Percentiles rank a stretch among this genome's conserved stretches.
phyloP scores from a whole-genome alignment of 2,797 vertebrate genomes.

The Melanotaenia boesemani region DNA sequence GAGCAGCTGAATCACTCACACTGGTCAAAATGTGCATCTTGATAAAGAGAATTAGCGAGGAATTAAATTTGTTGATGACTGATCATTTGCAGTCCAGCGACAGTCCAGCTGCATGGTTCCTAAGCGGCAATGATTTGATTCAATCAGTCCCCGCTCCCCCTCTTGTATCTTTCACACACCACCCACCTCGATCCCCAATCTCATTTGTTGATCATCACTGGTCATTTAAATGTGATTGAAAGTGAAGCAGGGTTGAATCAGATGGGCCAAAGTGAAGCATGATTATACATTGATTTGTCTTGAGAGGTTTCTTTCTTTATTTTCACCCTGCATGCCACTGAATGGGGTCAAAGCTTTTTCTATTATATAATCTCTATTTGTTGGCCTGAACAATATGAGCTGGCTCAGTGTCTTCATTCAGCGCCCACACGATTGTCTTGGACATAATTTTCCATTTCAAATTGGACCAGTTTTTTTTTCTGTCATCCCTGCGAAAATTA shows the following conservation, averaged over 20 bases:
- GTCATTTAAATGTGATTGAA: conserved; percentile 55
- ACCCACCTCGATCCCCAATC: conserved; percentile 37
- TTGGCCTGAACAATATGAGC: conserved; percentile 33
- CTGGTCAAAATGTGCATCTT: conserved; percentile 13
- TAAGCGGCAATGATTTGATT: conserved; percentile 54
- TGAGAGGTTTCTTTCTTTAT: conserved; percentile 14
- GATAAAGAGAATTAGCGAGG: conserved; percentile 36
- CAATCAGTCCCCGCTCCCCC: conserved; percentile 28
- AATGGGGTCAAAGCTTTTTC: conserved; percentile 45
- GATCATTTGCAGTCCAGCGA: conserved; percentile 38
- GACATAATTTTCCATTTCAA: conserved; percentile 20
- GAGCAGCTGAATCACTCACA: conserved; percentile 52
- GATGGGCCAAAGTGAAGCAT: conserved; percentile 52
- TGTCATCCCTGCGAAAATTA: not conserved
- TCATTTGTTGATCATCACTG: conserved; percentile 62
- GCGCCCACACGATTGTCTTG: not conserved
- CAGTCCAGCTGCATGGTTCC: conserved; percentile 37
- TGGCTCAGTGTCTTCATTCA: conserved; percentile 12
- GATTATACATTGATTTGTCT: conserved; percentile 50
- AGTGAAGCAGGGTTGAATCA: conserved; percentile 43
- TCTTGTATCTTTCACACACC: conserved; percentile 17
- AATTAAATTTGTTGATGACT: conserved; percentile 51
- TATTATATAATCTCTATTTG: conserved; percentile 38
- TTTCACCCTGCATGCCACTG: not conserved
- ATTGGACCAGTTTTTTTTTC: conserved; percentile 15